A percentile compares a stretch with the other conserved stretches of the same genome.
These are phyloP conservation scores for Epizoanthus stellaris DNA, from an alignment of 92 coral and sea anemone species.

Conservation along the genomic window DNA sequence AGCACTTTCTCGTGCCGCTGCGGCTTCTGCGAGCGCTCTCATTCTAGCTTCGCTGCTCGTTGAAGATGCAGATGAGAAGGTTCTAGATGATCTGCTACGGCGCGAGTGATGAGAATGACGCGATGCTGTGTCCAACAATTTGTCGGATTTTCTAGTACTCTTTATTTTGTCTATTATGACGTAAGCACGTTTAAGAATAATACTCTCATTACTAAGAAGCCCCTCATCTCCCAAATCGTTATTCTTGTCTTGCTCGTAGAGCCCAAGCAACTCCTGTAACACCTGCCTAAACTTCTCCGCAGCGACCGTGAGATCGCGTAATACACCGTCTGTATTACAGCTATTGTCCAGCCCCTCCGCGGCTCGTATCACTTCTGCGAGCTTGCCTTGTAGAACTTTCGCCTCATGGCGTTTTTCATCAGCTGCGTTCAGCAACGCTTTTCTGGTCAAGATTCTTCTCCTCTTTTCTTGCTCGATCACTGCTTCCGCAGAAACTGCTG, in stretches of 20 bases:
- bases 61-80: slow-evolving; percentile 33
- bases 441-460: slow-evolving; percentile 36
- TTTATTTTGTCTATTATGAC: slow-evolving; percentile 43
- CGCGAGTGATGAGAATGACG: slow-evolving; percentile 25
- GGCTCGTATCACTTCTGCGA: slow-evolving; percentile 37
- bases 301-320: slow-evolving; percentile 33
- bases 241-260: slow-evolving; percentile 38
- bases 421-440: slow-evolving; percentile 34
- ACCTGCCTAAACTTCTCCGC: slow-evolving; percentile 38
- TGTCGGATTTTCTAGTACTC: slow-evolving; percentile 46
- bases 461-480: slow-evolving; percentile 34
- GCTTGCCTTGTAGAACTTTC: slow-evolving; percentile 1
- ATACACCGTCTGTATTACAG: slow-evolving; percentile 27
- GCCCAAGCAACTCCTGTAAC: slow-evolving; percentile 41
- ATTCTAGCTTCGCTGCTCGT: slow-evolving; percentile 38
- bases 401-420: slow-evolving; percentile 38
- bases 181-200: slow-evolving; percentile 27
- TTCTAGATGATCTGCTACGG: slow-evolving; percentile 27
- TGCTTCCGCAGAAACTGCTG: not conserved
- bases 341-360: slow-evolving; percentile 36
- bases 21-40: slow-evolving; percentile 58
- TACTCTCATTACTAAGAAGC: slow-evolving; percentile 30
- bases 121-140: slow-evolving; percentile 41
- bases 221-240: slow-evolving; percentile 31
- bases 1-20: slow-evolving; percentile 66